Evolutionary conservation across 2,888 invertebrate genomes (phyloP).

Genomic region (Philereme transversata): DNA sequence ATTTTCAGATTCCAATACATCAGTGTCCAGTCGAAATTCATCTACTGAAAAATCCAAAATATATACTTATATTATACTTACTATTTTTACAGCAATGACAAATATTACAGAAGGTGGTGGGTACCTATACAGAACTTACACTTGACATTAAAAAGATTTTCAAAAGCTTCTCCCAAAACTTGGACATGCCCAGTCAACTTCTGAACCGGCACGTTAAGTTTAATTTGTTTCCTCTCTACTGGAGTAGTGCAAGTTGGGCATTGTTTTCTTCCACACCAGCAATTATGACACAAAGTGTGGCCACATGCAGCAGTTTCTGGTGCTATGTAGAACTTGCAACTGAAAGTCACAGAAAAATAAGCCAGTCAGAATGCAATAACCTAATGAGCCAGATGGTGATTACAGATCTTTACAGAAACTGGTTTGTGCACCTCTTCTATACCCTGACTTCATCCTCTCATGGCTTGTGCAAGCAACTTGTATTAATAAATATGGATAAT

Average conservation of each 20-base stretch:
- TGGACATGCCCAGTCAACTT: conserved; percentile 56
- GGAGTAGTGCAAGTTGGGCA: conserved; percentile 60
- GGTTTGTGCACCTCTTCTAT: too few species aligned
- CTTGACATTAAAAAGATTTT: conserved; percentile 62
- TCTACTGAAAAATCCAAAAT: conserved; percentile 56
- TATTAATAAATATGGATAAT: too few species aligned
- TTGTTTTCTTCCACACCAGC: conserved; percentile 60
- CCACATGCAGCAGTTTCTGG: conserved; percentile 69
- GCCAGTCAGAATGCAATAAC: not conserved
- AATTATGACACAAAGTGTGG: conserved; percentile 67
- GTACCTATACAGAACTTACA: conserved; percentile 57
- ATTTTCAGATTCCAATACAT: conserved; percentile 46
- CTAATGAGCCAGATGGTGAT: too few species aligned
- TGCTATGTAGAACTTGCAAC: conserved; percentile 66
- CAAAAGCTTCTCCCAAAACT: conserved; percentile 55
- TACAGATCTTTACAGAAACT: too few species aligned
- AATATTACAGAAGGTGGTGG: conserved; percentile 1
- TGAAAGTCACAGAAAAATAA: conserved; percentile 44
- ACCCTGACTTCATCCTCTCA: too few species aligned
- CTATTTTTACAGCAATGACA: not conserved
- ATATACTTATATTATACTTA: not conserved
- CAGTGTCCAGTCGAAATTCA: conserved; percentile 53
- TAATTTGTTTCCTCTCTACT: conserved; percentile 54
- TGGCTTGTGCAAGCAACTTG: too few species aligned
- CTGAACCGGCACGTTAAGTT: conserved; percentile 58